Percentiles rank a stretch among this genome's conserved stretches.
Evolutionary conservation across 2,113 vertebrate genomes (phyloP).

Genomic region (Symphodus melops): DNA sequence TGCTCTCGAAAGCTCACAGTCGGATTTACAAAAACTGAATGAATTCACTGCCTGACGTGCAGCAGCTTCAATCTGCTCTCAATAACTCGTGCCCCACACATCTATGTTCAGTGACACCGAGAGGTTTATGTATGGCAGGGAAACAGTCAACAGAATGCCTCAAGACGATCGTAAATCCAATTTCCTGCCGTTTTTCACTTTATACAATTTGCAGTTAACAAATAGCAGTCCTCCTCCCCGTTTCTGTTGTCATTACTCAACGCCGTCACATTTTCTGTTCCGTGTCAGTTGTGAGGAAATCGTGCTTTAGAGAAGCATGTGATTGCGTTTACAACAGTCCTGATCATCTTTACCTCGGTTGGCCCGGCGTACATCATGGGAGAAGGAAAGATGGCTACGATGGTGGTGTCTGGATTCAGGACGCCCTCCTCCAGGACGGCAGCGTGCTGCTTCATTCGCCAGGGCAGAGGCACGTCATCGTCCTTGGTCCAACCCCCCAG

Average conservation of each 20-base stretch:
- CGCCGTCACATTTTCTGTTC: constrained; percentile 18
- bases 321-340: constrained; percentile 2
- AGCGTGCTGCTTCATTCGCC: constrained; percentile 97
- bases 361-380: constrained; percentile 99
- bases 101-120: constrained; percentile 35
- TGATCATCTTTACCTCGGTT: constrained; percentile 88
- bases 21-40: constrained; percentile 30
- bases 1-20: constrained; percentile 21
- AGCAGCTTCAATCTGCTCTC: constrained; percentile 58
- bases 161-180: constrained; percentile 27
- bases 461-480: constrained; percentile 94
- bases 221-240: constrained; percentile 14
- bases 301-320: not conserved
- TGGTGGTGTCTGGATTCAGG: constrained; percentile 90
- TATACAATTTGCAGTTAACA: constrained; percentile 35
- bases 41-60: constrained; percentile 30
- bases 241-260: constrained; percentile 22
- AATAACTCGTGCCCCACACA: constrained; percentile 47
- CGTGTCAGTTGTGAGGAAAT: constrained; percentile 27
- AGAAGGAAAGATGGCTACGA: constrained; percentile 98
- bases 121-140: constrained; percentile 36
- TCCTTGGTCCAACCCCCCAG: constrained; percentile 99
- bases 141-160: constrained; percentile 43
- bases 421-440: constrained; percentile 95
- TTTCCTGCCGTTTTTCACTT: constrained; percentile 59